Conservation (phyloP, 1,140 invertebrate genomes). For the Platyscapa corneri region DNA sequence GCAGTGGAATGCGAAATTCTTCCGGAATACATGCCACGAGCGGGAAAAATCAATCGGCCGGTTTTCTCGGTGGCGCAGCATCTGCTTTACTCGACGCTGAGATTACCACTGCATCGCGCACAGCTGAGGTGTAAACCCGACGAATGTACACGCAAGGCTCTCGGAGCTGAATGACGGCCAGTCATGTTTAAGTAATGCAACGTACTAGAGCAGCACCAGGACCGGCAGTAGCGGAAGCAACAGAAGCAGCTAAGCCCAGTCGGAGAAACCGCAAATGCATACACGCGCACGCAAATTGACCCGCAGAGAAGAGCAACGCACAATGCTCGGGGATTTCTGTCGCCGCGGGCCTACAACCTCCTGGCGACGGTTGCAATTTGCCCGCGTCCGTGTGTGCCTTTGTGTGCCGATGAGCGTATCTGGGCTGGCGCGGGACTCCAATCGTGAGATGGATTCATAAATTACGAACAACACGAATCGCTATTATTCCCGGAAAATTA, state of each 20-base stretch:
- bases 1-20: background rate
- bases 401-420: background rate
- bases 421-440: background rate
- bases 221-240: too few relatives aligned
- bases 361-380: background rate
- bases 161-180: constrained; percentile 18
- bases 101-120: too few relatives aligned
- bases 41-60: background rate
- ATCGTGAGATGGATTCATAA: constrained; percentile 10
- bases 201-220: background rate
- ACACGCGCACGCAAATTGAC: constrained; percentile 44
- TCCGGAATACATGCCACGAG: background rate
- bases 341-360: background rate
- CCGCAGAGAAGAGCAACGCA: constrained; percentile 34
- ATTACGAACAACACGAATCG: background rate
- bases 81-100: constrained; percentile 3
- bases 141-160: background rate
- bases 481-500: constrained; percentile 60
- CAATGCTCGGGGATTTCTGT: constrained; percentile 45
- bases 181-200: constrained; percentile 42
- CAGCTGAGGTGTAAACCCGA: constrained; percentile 26
- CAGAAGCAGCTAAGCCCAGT: too few relatives aligned
- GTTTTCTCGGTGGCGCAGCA: background rate
- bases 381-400: background rate
- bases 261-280: background rate